Conservation (phyloP, 1,140 invertebrate genomes). For the Meloidogyne hapla region DNA sequence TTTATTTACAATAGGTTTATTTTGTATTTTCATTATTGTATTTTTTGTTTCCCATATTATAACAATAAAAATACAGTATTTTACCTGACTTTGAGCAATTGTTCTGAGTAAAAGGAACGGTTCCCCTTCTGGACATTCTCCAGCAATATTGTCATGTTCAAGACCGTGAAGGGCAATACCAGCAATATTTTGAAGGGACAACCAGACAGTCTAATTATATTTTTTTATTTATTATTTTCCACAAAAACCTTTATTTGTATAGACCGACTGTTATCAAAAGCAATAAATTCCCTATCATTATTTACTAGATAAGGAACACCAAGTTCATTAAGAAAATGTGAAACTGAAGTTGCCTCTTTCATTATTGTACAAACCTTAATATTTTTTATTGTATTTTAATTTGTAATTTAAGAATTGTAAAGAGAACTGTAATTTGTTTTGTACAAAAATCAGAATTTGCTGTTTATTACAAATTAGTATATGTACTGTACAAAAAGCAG, state of each 20-base stretch:
- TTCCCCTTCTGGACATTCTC: slow-evolving; percentile 26
- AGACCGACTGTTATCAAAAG: slow-evolving; percentile 34
- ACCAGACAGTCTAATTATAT: slow-evolving; percentile 29
- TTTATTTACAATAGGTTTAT: too few species aligned
- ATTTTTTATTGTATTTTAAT: background rate
- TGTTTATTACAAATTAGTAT: too few species aligned
- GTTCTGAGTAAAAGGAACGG: slow-evolving; percentile 26
- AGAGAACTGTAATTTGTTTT: too few species aligned
- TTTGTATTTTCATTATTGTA: too few species aligned
- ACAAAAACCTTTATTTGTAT: slow-evolving; percentile 30
- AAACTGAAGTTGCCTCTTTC: background rate
- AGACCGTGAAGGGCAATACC: slow-evolving; percentile 36
- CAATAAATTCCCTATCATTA: slow-evolving; percentile 35
- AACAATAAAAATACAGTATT: background rate
- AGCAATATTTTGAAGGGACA: slow-evolving; percentile 24
- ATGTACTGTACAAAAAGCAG: too few species aligned
- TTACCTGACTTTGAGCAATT: slow-evolving; percentile 35
- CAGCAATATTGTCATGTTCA: slow-evolving; percentile 29
- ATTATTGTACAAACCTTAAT: slow-evolving; percentile 21
- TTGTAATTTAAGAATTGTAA: too few species aligned
- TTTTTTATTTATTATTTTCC: background rate
- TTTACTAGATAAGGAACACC: slow-evolving; percentile 33
- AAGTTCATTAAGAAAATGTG: slow-evolving; percentile 18
- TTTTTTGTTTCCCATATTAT: too few species aligned
- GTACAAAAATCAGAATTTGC: too few species aligned